Conservation (phyloP, 2,888 invertebrate genomes). For the Leucania comma region DNA sequence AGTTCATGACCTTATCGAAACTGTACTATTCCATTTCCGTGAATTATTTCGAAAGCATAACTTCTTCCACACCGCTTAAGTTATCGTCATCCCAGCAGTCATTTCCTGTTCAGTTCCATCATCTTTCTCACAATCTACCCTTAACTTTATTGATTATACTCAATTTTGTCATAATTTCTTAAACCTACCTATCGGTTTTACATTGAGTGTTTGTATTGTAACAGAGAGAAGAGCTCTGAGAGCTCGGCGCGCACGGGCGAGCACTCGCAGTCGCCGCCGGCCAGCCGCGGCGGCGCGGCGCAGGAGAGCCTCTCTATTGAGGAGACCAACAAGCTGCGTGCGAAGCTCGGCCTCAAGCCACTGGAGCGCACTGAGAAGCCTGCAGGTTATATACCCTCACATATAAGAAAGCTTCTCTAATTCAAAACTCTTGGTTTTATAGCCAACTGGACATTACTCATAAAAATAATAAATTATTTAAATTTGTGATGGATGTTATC, state of each 20-base stretch:
- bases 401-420: too few relatives aligned
- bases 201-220: neutral
- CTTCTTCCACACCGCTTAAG: neutral
- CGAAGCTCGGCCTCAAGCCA: constrained; percentile 98
- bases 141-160: neutral
- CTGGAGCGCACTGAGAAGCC: constrained; percentile 92
- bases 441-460: too few relatives aligned
- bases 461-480: too few relatives aligned
- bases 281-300: constrained; percentile 80
- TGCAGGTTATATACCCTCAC: constrained; percentile 66
- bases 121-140: too few relatives aligned
- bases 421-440: too few relatives aligned
- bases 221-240: constrained; percentile 70
- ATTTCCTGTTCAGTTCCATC: neutral
- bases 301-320: constrained; percentile 93
- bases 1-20: neutral
- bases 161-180: neutral
- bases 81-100: neutral
- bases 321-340: constrained; percentile 97
- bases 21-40: neutral
- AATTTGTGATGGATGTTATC: too few relatives aligned
- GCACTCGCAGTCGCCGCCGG: constrained; percentile 72
- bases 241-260: constrained; percentile 48
- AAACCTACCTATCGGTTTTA: neutral
- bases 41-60: neutral